These are phyloP conservation scores for Ostrea edulis DNA, from an alignment of 1,140 invertebrate species.

Conservation along the genomic window DNA sequence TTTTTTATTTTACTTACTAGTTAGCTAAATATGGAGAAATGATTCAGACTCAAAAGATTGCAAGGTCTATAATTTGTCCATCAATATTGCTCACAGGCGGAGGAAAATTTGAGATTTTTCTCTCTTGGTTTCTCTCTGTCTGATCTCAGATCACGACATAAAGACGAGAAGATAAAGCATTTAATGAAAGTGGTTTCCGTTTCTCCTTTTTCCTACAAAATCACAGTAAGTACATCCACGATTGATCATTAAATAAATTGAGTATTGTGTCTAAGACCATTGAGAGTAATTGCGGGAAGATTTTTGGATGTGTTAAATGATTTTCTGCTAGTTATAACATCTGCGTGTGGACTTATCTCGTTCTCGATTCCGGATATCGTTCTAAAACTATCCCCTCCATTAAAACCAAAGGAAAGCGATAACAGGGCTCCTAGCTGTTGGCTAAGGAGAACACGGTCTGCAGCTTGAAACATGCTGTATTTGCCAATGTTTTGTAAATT, in stretches of 20 bases:
- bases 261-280: slow-evolving; percentile 33
- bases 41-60: too few relatives aligned
- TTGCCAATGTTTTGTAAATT: slow-evolving; percentile 39
- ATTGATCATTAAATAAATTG: slow-evolving; percentile 43
- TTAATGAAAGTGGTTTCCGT: slow-evolving; percentile 38
- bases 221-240: not conserved
- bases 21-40: too few relatives aligned
- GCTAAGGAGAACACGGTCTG: too few relatives aligned
- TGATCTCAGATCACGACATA: slow-evolving; percentile 12
- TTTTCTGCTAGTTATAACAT: slow-evolving; percentile 40
- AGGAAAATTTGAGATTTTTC: slow-evolving; percentile 7
- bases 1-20: too few relatives aligned
- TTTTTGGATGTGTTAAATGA: slow-evolving; percentile 36
- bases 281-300: slow-evolving; percentile 27
- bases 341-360: slow-evolving; percentile 40
- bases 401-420: not conserved
- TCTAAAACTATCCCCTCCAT: slow-evolving; percentile 22
- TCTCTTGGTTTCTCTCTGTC: not conserved
- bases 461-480: not conserved
- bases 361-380: not conserved
- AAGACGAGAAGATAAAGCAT: slow-evolving; percentile 28
- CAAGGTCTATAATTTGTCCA: too few relatives aligned
- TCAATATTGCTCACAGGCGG: too few relatives aligned
- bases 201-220: not conserved
- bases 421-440: not conserved